Evolutionary conservation across 2,888 invertebrate genomes (phyloP).

Genomic region (Eulithis prunata): DNA sequence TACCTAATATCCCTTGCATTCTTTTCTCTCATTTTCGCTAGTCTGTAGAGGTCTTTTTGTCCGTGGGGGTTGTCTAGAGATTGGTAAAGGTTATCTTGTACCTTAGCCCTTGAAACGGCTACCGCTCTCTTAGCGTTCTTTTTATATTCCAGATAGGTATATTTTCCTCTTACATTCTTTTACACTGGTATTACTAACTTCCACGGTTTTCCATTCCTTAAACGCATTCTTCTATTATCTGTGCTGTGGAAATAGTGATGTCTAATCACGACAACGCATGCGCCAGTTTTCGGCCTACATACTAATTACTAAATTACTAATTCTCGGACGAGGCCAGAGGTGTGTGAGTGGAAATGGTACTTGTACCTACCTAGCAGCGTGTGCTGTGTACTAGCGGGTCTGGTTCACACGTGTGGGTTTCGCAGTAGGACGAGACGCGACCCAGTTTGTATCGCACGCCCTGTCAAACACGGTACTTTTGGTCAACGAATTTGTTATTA

Average conservation of each 20-base stretch:
- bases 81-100: no score
- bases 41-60: no score
- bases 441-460: conserved; percentile 54
- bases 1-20: no score
- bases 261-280: conserved; percentile 51
- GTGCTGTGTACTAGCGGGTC: conserved; percentile 39
- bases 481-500: conserved; percentile 18
- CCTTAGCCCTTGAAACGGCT: no score
- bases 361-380: conserved; percentile 43
- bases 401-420: conserved; percentile 57
- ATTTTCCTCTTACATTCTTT: no score
- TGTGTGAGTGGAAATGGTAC: conserved; percentile 39
- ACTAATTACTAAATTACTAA: no score
- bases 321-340: conserved; percentile 41
- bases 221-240: background rate
- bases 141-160: no score
- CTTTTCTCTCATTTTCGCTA: no score
- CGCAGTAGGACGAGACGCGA: conserved; percentile 67
- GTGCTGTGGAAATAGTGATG: conserved; percentile 12
- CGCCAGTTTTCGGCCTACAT: conserved; percentile 73
- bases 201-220: no score
- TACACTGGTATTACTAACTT: no score
- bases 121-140: no score
- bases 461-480: conserved; percentile 21
- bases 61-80: no score